Base-by-base conservation (phyloP, 2,888 invertebrate genomes). In the Drosophila leonis region DNA sequence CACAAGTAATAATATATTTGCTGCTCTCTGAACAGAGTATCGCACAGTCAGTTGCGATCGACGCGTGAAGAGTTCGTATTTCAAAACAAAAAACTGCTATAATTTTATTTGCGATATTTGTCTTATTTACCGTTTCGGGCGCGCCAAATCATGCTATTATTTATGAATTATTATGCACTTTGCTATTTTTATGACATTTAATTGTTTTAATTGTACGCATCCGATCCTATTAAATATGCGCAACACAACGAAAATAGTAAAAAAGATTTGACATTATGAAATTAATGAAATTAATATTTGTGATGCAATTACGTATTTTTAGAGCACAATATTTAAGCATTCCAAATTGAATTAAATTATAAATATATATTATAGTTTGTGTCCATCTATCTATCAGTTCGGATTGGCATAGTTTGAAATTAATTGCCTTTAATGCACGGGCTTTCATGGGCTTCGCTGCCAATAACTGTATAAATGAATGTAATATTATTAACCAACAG, bases 201-300 rank as follows among this genome's bases (percentile, higher is more conserved):
- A 84, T 84, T 83, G 83, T 72, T 88, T 84, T 85, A 88, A 87
- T 87, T 87, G 72, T 59, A 52, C 57, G 73, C 75, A 74, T 74
- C 72, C 68, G 80, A 64, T 63, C 65, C 68, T 75, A 84, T 84
- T 85, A 88, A 83, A 82, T 66, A 70, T 68, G 67, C 64, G 66
- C 68, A 69, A n/a, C 67, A 55, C 35, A 75, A 37, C 42, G 64
- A 49, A 42, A 65, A 44, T 46, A 65, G 37, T 49, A 68, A 33
- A 56, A 35, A 20, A 24, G 15, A 52, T 65, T 65, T 78, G 85
- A 82, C 76, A 84, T 72, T 82, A 69, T 75, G 67, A 64, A 88
- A 82, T 75, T 88, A 82, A 87, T 84, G 64, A 79, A 82, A 82
- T 84, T 84, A 69, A 74, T 88, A 70, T 70, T 64, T 75, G 61